A percentile compares a stretch with the other conserved stretches of the same genome.
These are phyloP conservation scores for Pithecia hirsuta DNA, from an alignment of 2,797 vertebrate species.

Conservation along the genomic window DNA sequence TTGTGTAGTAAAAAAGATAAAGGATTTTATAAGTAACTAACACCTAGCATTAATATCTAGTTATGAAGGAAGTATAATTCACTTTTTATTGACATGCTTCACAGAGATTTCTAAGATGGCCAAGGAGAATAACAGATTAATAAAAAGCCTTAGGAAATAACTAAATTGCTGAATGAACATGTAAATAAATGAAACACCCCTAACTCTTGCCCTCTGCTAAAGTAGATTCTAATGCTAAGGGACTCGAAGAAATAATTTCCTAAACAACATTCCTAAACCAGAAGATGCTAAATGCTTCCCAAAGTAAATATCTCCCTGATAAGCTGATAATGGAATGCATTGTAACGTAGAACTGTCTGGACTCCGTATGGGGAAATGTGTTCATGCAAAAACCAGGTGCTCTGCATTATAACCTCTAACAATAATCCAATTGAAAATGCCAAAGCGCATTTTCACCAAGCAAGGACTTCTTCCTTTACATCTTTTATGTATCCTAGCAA, in stretches of 20 bases:
- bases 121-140: not conserved
- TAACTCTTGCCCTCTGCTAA: not conserved
- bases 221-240: not conserved
- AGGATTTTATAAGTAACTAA: not conserved
- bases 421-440: not conserved
- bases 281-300: not conserved
- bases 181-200: conserved; percentile 27
- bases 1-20: not conserved
- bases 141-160: conserved; percentile 33
- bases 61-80: not conserved
- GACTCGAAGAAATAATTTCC: not conserved
- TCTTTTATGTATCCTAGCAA: not conserved
- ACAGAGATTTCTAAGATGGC: conserved; percentile 25
- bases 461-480: not conserved
- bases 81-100: not conserved
- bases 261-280: not conserved
- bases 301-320: not conserved
- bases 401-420: not conserved
- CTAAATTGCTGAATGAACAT: not conserved
- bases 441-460: not conserved
- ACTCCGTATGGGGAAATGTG: not conserved
- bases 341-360: not conserved
- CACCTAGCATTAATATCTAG: not conserved
- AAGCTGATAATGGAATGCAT: not conserved
- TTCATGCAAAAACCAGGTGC: not conserved